phyloP scores from a whole-genome alignment of 2,888 invertebrate species.

The Caradrina kadenii region DNA sequence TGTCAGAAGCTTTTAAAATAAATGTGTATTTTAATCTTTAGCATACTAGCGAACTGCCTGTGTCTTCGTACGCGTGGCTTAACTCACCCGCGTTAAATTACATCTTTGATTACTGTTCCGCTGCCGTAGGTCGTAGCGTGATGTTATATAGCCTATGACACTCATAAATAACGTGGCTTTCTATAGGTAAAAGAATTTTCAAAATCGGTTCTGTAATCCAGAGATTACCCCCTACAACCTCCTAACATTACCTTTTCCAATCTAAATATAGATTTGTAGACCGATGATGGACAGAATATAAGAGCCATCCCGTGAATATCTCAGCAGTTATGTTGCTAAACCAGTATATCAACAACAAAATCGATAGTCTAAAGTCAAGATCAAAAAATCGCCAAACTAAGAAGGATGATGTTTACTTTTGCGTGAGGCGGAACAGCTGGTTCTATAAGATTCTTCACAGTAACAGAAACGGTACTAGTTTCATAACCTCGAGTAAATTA shows the following conservation, averaged over 20 bases:
- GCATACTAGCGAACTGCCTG: no score
- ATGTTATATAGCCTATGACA: no score
- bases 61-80: no score
- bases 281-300: background rate
- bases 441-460: background rate
- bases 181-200: no score
- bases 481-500: background rate
- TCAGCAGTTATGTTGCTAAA: background rate
- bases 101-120: no score
- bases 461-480: background rate
- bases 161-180: no score
- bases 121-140: no score
- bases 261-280: no score
- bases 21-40: background rate
- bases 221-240: no score
- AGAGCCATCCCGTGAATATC: background rate
- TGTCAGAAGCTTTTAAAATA: background rate
- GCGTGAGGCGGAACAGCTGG: background rate
- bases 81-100: no score
- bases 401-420: background rate
- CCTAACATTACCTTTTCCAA: no score
- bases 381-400: background rate
- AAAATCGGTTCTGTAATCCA: no score
- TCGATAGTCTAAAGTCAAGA: background rate
- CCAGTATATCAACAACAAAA: background rate